Evolutionary conservation across 2,113 vertebrate species (phyloP).

Genomic region (Meriones unguiculatus): DNA sequence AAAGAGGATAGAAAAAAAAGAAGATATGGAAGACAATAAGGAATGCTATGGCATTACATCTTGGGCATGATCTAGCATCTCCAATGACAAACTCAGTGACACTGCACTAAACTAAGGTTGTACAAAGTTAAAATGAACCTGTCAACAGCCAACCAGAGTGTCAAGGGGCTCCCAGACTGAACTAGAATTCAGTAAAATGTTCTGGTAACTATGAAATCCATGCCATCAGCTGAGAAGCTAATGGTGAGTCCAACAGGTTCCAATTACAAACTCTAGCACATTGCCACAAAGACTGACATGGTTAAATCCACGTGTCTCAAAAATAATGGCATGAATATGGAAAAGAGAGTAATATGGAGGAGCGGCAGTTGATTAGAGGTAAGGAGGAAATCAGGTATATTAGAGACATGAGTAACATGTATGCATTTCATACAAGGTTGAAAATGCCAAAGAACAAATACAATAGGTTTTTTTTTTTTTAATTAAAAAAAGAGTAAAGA

Average conservation of each 20-base stretch:
- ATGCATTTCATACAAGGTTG: neutral
- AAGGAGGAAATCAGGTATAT: neutral
- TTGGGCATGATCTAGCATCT: neutral
- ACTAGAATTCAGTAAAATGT: neutral
- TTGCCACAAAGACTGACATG: neutral
- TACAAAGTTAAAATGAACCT: neutral
- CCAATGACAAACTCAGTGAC: neutral
- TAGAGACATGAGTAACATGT: neutral
- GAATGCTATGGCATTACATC: neutral
- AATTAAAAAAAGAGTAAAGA: neutral
- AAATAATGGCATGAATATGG: neutral
- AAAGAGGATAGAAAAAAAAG: accelerated
- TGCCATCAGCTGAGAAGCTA: neutral
- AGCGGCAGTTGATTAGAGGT: neutral
- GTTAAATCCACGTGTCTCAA: neutral
- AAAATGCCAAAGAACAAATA: neutral
- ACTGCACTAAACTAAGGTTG: neutral
- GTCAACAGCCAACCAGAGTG: neutral
- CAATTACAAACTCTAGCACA: neutral
- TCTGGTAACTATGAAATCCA: neutral
- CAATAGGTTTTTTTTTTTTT: too few relatives aligned
- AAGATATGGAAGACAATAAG: neutral
- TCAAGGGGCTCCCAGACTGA: neutral
- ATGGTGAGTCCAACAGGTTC: neutral
- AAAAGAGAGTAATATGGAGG: neutral